Base-by-base conservation (phyloP, 2,113 vertebrate genomes). In the Eleginops maclovinus region DNA sequence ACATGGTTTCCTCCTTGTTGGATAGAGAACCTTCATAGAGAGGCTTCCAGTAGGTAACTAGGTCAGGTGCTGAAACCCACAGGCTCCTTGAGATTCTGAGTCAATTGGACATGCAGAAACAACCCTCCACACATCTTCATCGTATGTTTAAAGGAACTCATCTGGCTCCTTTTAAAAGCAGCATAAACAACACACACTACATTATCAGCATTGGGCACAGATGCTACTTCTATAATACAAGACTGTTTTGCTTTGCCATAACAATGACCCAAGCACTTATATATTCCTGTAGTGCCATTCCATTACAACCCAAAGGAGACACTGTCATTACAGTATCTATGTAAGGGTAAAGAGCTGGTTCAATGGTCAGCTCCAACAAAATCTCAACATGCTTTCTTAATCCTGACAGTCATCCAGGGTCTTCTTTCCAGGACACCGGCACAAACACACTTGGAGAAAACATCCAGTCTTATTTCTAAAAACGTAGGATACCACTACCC, bases 51-150 rank as follows among this genome's bases (percentile, higher is more conserved):
- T 44, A 7, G n/a, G 36, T 10, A 44, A 69, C 2, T 76, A 81
- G 59, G 54, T 80, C 53, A 47, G 71, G 44, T 28, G 31, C 68
- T 69, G 31, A 64, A 79, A 50, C 72, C 7, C 40, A 22, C 28
- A 46, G 31, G 11, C 21, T 69, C 49, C 21, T 69, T 76, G 40
- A 65, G 75, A 59, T 53, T 22, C 49, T 54, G 2, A 75, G 36
- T 72, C 22, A 72, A 22, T 3, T 47, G n/a, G 44, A 62, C n/a
- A n/a, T 64, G 5, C 3, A 40, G 26, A 21, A 70, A 53, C 22
- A 74, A 28, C 9, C 64, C 26, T n/a, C n/a, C n/a, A n/a, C n/a
- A n/a, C n/a, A n/a, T n/a, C n/a, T 46, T 17, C 9, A 56, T 65
- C 51, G 51, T 31, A 47, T 58, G 12, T 0, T 17, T 43, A 11